Conservation (phyloP, 2,888 invertebrate species). For the Drosophila putrida region DNA sequence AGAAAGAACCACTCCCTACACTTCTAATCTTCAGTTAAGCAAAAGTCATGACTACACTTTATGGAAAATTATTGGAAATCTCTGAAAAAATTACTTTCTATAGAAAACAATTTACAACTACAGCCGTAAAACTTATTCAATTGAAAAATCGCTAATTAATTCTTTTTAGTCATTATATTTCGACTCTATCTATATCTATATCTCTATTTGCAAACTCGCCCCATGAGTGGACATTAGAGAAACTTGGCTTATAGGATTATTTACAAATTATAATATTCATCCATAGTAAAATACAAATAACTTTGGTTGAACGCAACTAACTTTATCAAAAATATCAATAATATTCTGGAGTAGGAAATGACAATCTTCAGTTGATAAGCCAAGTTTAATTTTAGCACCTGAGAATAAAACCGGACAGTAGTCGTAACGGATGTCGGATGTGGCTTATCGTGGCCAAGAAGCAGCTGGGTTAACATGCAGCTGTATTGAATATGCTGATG, state of each 20-base stretch:
- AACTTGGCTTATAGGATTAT: too few species aligned
- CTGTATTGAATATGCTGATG: neutral
- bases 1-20: neutral
- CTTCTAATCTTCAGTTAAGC: neutral
- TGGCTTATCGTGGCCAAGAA: conserved; percentile 45
- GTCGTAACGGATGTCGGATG: conserved; percentile 28
- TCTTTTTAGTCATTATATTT: too few species aligned
- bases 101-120: too few species aligned
- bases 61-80: neutral
- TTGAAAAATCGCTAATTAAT: too few species aligned
- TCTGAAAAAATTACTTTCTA: neutral
- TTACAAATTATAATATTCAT: too few species aligned
- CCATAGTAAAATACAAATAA: too few species aligned
- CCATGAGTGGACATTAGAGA: too few species aligned
- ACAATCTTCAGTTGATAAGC: conserved; percentile 7
- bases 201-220: too few species aligned
- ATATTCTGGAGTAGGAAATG: conserved; percentile 6
- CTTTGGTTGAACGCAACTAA: conserved; percentile 1
- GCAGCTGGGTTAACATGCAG: conserved; percentile 21
- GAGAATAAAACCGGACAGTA: neutral
- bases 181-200: too few species aligned
- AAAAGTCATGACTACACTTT: neutral
- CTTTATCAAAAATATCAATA: conserved; percentile 4
- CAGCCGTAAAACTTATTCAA: too few species aligned
- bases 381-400: conserved; percentile 10